Evolutionary conservation across 2,113 vertebrate species (phyloP), one percentile per base, ranked within the genome.

Genomic region (Eclectus roratus): DNA sequence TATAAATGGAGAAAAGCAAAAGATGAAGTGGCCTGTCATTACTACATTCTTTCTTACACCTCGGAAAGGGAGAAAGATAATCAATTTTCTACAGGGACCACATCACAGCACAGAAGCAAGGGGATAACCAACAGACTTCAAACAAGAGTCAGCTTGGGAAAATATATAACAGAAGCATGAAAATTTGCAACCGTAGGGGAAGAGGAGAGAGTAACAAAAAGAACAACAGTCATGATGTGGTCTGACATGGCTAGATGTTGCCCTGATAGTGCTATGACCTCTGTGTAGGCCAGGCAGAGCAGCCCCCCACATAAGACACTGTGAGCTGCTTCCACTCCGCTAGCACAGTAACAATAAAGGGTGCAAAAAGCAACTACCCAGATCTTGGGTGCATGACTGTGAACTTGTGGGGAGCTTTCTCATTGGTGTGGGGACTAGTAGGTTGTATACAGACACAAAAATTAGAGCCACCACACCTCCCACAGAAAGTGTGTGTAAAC

Each of bases 11-110:
- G n/a, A 72, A 93, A 82, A 60, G 2, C 10, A 53, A 17, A n/a
- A 60, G n/a, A 60, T 3, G 16, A 55, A 88, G 17, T 0, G 0
- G 5, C 0, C 0, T 31, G 74, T 82, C 43, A 64, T n/a, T 41
- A 73, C 31, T 68, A n/a, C 6, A 10, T 25, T 63, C 8, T 46
- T 68, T 58, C 43, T 68, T 23, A 11, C 13, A 43, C 17, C 27
- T 72, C 17, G 56, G 9, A 88, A 76, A 76, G 5, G 35, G 4
- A 82, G 43, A 29, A 68, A 43, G 20, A 64, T 2, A 44, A 80
- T 9, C n/a, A 46, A 6, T 28, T 88, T 83, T 25, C 31, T 4
- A 64, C 35, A 28, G 49, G n/a, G 23, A 69, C 7, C 3, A 29
- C 11, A 64, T 1, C 17, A 71, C 0, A 76, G 41, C 16, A 55